A percentile compares a stretch with the other conserved stretches of the same genome.
phyloP scores from a whole-genome alignment of 2,888 invertebrate genomes.

The Steromphala cineraria region DNA sequence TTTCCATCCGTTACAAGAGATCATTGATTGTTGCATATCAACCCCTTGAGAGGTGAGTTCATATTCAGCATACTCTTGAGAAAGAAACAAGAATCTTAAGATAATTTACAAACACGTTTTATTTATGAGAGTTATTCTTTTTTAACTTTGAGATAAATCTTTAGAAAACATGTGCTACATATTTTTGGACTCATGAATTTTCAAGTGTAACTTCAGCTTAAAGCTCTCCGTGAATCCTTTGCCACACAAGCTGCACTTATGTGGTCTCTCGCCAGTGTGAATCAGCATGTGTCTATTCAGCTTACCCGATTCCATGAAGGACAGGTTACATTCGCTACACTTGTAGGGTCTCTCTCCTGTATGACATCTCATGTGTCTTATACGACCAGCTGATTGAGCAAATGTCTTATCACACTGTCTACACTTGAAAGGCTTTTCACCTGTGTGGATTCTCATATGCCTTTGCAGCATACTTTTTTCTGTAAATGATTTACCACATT shows the following conservation, averaged over 20 bases:
- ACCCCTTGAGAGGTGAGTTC: no score
- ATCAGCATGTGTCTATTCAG: background rate
- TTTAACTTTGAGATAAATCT: no score
- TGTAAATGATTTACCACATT: conserved; percentile 44
- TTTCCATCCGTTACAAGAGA: no score
- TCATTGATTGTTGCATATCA: no score
- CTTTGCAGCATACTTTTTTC: conserved; percentile 38
- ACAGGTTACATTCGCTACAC: background rate
- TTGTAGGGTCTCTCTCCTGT: background rate
- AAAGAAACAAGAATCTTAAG: no score
- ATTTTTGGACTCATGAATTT: background rate
- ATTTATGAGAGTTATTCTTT: no score
- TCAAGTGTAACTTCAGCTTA: background rate
- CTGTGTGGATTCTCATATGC: conserved; percentile 39
- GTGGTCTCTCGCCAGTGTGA: background rate
- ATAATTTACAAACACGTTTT: no score
- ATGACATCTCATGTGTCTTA: background rate
- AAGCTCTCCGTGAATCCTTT: background rate
- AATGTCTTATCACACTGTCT: background rate
- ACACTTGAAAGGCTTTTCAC: conserved; percentile 41
- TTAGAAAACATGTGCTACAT: no score
- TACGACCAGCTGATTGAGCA: conserved; percentile 39
- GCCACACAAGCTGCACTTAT: background rate
- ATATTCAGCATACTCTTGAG: no score
- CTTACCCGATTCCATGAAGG: background rate